Evolutionary conservation across 2,113 vertebrate genomes (phyloP), one percentile per base, ranked within the genome.

Genomic region (Peucedramus taeniatus): DNA sequence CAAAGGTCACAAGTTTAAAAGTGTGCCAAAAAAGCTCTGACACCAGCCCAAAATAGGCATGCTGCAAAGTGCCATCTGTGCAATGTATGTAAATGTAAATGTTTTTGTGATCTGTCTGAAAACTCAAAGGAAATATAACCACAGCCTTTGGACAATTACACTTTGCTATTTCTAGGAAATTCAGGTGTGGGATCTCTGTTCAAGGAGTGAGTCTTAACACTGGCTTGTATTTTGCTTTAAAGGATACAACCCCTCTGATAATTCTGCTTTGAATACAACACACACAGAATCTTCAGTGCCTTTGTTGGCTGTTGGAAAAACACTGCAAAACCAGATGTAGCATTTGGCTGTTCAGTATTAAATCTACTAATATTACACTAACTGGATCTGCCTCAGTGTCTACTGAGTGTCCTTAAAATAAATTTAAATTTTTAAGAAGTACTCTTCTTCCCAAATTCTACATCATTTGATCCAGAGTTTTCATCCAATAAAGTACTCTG

Each of bases 341-440:
- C 9, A 78, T 54, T 95, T 92, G 70, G 64, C 60, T 86, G 39
- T 28, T 68, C 9, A 83, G 96, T 79, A 96, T 96, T 65, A 92
- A 53, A 96, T 57, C 91, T 92, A 89, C 95, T 95, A 94, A 96
- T 91, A 87, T 89, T 96, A 94, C 77, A 95, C 70, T 97, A 97
- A 97, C 47, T 90, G 26, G 35, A 83, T 68, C 50, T 69, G 44
- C 42, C n/a, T 89, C 64, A 69, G 27, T 7, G 61, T 92, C 77
- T 87, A 87, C 28, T 28, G 26, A 35, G 59, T 76, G 37, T 54
- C 59, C 64, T 89, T 82, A 89, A 88, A 94, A 89, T 24, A 83
- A 83, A 88, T 76, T 33, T n/a, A 11, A 23, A 7, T 35, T 44
- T 53, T 33, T 6, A 5, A 42, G 16, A 61, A 45, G 37, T 24